Base-by-base conservation (phyloP, 2,888 invertebrate species). In the Pristionchus arcanus region DNA sequence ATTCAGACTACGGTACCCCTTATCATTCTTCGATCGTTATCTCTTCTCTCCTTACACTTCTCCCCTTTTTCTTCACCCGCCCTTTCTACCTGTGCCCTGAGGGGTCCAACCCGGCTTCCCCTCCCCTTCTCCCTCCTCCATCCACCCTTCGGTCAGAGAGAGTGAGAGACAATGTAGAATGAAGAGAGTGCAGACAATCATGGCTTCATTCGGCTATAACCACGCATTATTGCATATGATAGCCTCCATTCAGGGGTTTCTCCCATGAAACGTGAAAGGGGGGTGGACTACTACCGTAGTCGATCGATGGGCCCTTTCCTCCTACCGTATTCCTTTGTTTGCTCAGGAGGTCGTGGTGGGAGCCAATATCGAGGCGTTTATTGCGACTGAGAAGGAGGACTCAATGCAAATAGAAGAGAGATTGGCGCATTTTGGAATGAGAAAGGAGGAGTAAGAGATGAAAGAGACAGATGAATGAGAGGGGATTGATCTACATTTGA, bases 271-370 rank as follows among this genome's bases (percentile, higher is more conserved):
- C 74, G 37, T 74, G 77, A 42, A 49, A 49, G 42, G 42, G 42
- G 25, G n/a, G 31, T 31, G 15, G 53, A 13, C 81, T 81, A 81
- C 81, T 81, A 81, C 81, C 49, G 81, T 81, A 81, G 28, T 49
- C 53, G 81, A 81, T 49, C 81, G 25, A 77, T 42, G 77, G 25
- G n/a, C 21, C 37, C 21, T 25, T 49, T 49, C 37, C 13, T 59
- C 55, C 84, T 85, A 85, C 84, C 59, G 84, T 85, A 85, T 28
- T 37, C 84, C 59, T 55, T 15, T 85, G 84, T 85, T 85, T 85
- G 84, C 84, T 85, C 84, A 85, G 84, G 84, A 85, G 84, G 84
- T 85, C 81, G 81, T 81, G 81, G 81, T 81, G 28, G 81, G 81
- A 81, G 84, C 59, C 84, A 85, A 85, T 85, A 85, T 85, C 59